Percentiles rank a stretch among this genome's conserved stretches.
Conservation (phyloP, 2,888 invertebrate species). For the Phorcus lineatus region DNA sequence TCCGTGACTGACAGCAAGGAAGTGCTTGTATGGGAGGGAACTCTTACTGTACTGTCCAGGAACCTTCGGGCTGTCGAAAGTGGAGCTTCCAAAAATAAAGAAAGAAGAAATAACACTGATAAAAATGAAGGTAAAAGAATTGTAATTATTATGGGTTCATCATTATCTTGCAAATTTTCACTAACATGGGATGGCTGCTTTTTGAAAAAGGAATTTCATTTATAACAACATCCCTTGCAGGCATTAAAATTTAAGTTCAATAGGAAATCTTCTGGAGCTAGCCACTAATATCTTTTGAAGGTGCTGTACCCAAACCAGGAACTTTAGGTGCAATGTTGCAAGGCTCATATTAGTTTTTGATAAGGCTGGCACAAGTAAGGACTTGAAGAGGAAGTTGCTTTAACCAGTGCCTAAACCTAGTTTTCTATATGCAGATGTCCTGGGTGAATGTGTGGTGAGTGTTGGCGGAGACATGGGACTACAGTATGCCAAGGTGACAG, state of each 20-base stretch:
- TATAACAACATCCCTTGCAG: no score
- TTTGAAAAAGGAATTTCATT: no score
- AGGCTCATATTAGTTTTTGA: no score
- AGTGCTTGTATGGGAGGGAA: conserved; percentile 53
- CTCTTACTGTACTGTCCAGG: conserved; percentile 52
- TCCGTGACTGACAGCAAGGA: conserved; percentile 37
- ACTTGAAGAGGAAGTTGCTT: no score
- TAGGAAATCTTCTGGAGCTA: no score
- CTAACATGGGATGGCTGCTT: no score
- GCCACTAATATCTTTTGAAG: no score
- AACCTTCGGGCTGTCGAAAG: conserved; percentile 22
- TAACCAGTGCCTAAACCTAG: neutral
- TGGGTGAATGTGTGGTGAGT: conserved; percentile 12
- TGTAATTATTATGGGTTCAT: neutral
- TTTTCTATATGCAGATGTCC: neutral
- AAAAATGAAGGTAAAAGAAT: neutral
- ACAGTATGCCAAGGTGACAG: conserved; percentile 50
- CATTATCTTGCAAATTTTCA: no score
- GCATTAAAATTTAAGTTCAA: no score
- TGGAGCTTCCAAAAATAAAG: neutral
- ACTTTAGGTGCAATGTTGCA: no score
- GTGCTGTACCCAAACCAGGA: no score
- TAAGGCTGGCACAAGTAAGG: no score
- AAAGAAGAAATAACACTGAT: neutral
- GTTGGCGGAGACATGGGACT: conserved; percentile 50